Evolutionary conservation across 2,888 invertebrate genomes (phyloP).

Genomic region (Malthinus flaveolus): DNA sequence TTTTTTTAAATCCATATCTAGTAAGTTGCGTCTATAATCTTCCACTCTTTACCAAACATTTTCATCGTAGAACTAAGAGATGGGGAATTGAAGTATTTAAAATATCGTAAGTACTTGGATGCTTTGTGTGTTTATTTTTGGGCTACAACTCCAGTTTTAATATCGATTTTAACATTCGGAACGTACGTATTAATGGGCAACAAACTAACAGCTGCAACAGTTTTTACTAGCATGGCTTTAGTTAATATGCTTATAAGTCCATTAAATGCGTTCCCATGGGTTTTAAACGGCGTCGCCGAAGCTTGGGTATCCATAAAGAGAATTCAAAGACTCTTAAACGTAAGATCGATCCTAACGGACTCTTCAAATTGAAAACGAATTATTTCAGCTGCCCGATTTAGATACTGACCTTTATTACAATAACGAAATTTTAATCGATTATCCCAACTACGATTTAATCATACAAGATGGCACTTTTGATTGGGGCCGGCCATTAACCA

Average conservation of each 20-base stretch:
- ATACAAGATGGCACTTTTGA: slow-evolving; percentile 65
- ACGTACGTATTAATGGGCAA: slow-evolving; percentile 78
- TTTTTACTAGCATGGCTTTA: slow-evolving; percentile 92
- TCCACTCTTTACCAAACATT: background rate
- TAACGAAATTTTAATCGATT: slow-evolving; percentile 52
- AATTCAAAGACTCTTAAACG: slow-evolving; percentile 79
- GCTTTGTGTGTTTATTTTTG: slow-evolving; percentile 98
- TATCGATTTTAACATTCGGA: slow-evolving; percentile 81
- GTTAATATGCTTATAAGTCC: slow-evolving; percentile 96
- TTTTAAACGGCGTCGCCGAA: slow-evolving; percentile 93
- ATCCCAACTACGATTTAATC: slow-evolving; percentile 59
- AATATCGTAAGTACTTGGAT: slow-evolving; percentile 91
- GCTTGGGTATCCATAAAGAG: slow-evolving; percentile 93
- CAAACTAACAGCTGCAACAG: slow-evolving; percentile 83
- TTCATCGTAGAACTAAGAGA: slow-evolving; percentile 62
- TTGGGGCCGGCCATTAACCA: slow-evolving; percentile 58
- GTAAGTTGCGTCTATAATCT: slow-evolving; percentile 55
- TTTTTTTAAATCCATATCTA: slow-evolving; percentile 72
- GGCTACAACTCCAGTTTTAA: slow-evolving; percentile 95
- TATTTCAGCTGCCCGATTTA: slow-evolving; percentile 63
- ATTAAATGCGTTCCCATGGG: slow-evolving; percentile 98
- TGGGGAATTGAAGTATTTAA: slow-evolving; percentile 76
- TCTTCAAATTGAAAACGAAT: background rate
- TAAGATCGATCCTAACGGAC: slow-evolving; percentile 51
- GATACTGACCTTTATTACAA: slow-evolving; percentile 67